Base-by-base conservation (phyloP, 2,888 invertebrate genomes). In the Onthophagus sagittarius region DNA sequence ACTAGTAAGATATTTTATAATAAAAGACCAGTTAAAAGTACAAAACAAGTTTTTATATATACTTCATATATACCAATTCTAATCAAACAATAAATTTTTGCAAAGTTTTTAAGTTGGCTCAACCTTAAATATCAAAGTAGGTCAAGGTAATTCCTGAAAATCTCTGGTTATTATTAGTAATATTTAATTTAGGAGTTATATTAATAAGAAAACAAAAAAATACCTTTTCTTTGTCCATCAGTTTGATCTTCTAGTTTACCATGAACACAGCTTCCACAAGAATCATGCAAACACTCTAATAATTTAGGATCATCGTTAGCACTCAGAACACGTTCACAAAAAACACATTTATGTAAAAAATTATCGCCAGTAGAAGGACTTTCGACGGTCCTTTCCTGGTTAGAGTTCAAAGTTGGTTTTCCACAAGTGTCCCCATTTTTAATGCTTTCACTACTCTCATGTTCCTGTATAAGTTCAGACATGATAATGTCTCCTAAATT, bases 261-360 rank as follows among this genome's bases (percentile, higher is more conserved):
- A 78, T 88, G 89, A 79, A 95, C 86, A 86, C 95, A 95, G 76
- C 89, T 87, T 73, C 90, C 88, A 84, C 96, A 97, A 75, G 93
- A 91, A 71, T 95, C 93, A 85, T 97, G 96, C 78, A 97, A 88
- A 84, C 96, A 97, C 85, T 95, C 95, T 82, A 97, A 87, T 75
- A 96, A 88, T 86, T 94, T 95, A 53, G 96, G 94, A 69, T 89
- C 88, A 81, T 91, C 90, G 63, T 84, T 86, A 62, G 86, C 83
- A 63, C 86, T 86, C 70, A 92, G 85, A 64, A 85, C 80, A 80
- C 88, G 87, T 72, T 85, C 85, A 79, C 86, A 86, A 79, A 85
- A 86, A 67, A 84, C 81, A 78, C 86, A 86, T 77, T 85, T 86
- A 73, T 83, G 85, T 67, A 82, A 80, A 77, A 73, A 73, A 63